These are phyloP conservation scores for Capreolus pygargus DNA, from an alignment of 2,113 vertebrate species.

Conservation along the genomic window DNA sequence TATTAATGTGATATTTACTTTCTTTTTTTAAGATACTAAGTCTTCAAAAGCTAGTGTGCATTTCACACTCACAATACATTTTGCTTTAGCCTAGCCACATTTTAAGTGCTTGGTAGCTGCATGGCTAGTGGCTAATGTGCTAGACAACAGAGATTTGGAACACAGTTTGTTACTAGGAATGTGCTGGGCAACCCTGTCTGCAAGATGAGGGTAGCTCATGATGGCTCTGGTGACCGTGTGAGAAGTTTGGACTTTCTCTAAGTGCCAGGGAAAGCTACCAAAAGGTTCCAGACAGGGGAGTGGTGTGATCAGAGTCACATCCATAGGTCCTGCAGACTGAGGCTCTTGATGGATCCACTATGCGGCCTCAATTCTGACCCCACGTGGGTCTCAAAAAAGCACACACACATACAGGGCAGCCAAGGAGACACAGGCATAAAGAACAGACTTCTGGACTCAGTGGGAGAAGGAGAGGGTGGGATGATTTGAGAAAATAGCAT, in stretches of 20 bases:
- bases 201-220: no score
- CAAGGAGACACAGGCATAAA: neutral
- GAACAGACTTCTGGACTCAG: neutral
- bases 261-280: neutral
- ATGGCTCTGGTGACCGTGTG: neutral
- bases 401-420: neutral
- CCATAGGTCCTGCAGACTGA: neutral
- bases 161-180: neutral
- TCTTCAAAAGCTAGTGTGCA: neutral
- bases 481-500: neutral
- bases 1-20: neutral
- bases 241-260: neutral
- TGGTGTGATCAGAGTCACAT: neutral
- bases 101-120: neutral
- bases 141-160: neutral
- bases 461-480: neutral
- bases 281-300: neutral
- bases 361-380: neutral
- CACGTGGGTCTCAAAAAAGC: no score
- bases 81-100: accelerated
- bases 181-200: neutral
- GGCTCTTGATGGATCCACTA: neutral
- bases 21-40: neutral
- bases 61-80: neutral
- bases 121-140: neutral